Evolutionary conservation across 2,888 invertebrate species (phyloP).

Genomic region (Zele albiditarsus): DNA sequence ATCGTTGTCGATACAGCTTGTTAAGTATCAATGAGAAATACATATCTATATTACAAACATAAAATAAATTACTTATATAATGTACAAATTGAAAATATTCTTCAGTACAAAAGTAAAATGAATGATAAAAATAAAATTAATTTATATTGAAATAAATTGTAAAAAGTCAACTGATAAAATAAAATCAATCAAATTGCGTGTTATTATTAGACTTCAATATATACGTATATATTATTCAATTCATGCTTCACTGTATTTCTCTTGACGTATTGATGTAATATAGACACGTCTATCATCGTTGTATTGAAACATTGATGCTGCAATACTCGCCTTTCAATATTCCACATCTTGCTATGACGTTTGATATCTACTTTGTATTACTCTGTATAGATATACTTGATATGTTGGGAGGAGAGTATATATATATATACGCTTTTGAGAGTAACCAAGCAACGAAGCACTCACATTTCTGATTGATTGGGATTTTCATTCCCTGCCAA

Average conservation of each 20-base stretch:
- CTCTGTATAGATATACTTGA: not conserved
- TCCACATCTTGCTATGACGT: constrained; percentile 31
- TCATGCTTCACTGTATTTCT: not conserved
- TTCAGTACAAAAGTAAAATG: too few species aligned
- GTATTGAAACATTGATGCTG: not conserved
- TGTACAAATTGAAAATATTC: not conserved
- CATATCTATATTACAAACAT: not conserved
- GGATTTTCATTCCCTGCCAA: constrained; percentile 19
- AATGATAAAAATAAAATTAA: too few species aligned
- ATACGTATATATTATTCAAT: not conserved
- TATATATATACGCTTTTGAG: not conserved
- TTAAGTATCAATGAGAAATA: not conserved
- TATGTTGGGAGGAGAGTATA: too few species aligned
- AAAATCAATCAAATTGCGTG: not conserved
- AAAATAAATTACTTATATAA: not conserved
- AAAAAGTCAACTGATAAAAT: not conserved
- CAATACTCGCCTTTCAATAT: not conserved
- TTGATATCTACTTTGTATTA: constrained; percentile 19
- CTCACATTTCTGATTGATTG: constrained; percentile 30
- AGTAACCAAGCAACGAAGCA: constrained; percentile 12
- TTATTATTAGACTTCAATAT: not conserved
- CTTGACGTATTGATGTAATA: not conserved
- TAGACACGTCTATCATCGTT: constrained; percentile 17
- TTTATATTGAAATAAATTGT: too few species aligned
- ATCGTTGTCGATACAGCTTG: constrained; percentile 2